Percentiles rank a stretch among this genome's conserved stretches.
phyloP scores from a whole-genome alignment of 2,888 invertebrate species.

The Lycophotia porphyrea region DNA sequence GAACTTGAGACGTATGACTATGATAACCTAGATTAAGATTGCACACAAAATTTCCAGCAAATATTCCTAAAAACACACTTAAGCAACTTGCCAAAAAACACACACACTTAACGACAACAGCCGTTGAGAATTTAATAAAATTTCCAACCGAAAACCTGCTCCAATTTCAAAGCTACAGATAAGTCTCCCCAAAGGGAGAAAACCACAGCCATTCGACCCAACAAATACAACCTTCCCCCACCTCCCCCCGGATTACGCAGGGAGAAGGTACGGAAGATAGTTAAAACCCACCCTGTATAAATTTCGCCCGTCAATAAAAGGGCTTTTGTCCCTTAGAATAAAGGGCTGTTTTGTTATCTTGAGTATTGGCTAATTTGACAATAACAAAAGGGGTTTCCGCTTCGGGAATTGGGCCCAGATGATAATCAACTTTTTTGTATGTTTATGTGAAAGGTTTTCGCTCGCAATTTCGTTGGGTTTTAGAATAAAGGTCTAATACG shows the following conservation, averaged over 20 bases:
- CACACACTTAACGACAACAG: constrained; percentile 43
- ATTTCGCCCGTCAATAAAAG: constrained; percentile 88
- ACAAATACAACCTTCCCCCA: constrained; percentile 64
- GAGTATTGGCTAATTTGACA: constrained; percentile 91
- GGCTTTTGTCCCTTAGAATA: constrained; percentile 85
- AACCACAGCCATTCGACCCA: constrained; percentile 63
- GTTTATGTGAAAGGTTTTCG: constrained; percentile 72
- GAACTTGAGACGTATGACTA: no score
- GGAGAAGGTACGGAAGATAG: constrained; percentile 83
- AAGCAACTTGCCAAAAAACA: constrained; percentile 29
- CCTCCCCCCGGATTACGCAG: constrained; percentile 79
- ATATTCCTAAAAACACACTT: neutral
- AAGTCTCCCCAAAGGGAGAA: constrained; percentile 71
- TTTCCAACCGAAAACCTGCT: constrained; percentile 64
- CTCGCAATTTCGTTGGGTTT: constrained; percentile 75
- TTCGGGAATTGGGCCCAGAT: constrained; percentile 84
- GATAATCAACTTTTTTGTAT: constrained; percentile 86
- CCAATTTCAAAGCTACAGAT: constrained; percentile 73
- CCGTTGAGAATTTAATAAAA: constrained; percentile 64
- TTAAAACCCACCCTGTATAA: constrained; percentile 88
- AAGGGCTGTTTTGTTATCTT: constrained; percentile 90
- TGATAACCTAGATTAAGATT: neutral
- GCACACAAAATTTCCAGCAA: neutral
- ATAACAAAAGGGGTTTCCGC: constrained; percentile 89
- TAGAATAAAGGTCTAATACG: constrained; percentile 56